These are phyloP conservation scores for Rynchops niger DNA, from an alignment of 2,113 vertebrate genomes.

Conservation along the genomic window DNA sequence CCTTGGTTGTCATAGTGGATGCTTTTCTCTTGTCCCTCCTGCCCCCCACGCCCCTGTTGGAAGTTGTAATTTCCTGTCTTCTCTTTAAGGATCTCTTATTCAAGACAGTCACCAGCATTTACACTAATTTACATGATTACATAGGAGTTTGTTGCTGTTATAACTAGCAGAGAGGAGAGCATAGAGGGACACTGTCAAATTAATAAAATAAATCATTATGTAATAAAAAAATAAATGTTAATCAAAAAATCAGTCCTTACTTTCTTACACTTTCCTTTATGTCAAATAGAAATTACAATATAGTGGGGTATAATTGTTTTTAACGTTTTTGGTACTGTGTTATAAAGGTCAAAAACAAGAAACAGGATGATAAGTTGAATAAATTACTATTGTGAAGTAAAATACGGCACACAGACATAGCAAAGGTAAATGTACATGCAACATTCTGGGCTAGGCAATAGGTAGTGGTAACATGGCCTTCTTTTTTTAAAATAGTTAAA, in stretches of 20 bases:
- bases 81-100: background rate
- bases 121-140: background rate
- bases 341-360: background rate
- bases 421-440: background rate
- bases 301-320: background rate
- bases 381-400: background rate
- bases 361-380: background rate
- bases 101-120: background rate
- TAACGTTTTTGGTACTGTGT: background rate
- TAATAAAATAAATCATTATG: background rate
- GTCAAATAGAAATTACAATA: background rate
- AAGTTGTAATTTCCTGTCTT: background rate
- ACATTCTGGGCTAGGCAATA: background rate
- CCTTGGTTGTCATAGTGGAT: background rate
- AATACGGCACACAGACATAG: background rate
- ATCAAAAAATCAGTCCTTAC: background rate
- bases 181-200: background rate
- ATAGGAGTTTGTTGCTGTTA: background rate
- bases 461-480: background rate
- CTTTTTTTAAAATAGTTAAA: background rate
- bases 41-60: fast-evolving
- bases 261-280: background rate
- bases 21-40: too few relatives aligned
- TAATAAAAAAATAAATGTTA: background rate
- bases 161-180: background rate